phyloP scores from a whole-genome alignment of 2,888 invertebrate species.

The Monopis laevigella region DNA sequence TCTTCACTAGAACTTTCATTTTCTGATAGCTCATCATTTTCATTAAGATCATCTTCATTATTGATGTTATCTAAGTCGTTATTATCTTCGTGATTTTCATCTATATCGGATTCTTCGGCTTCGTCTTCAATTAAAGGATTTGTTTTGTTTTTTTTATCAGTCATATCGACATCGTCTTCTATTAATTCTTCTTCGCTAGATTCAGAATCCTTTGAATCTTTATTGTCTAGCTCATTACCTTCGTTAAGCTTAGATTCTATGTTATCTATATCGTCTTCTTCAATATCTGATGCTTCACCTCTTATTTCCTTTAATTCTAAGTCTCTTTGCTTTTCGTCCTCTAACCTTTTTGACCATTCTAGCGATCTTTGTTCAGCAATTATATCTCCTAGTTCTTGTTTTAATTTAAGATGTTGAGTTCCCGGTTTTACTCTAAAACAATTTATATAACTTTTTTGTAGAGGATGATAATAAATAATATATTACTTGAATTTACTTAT shows the following conservation, averaged over 20 bases:
- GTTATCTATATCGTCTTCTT: conserved; percentile 52
- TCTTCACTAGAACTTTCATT: conserved; percentile 31
- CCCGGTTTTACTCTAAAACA: conserved; percentile 70
- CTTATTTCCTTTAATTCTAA: conserved; percentile 39
- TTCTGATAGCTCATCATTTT: conserved; percentile 29
- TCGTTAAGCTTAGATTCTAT: conserved; percentile 42
- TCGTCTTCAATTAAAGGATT: conserved; percentile 56
- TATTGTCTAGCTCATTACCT: conserved; percentile 27
- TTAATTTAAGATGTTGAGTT: conserved; percentile 73
- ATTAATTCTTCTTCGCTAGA: conserved; percentile 62
- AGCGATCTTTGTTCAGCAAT: conserved; percentile 76
- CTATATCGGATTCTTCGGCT: conserved; percentile 58
- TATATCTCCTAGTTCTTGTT: conserved; percentile 73
- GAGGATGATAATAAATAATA: too few relatives aligned
- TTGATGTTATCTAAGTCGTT: conserved; percentile 21
- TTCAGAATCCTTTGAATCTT: conserved; percentile 37
- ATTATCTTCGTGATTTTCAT: conserved; percentile 20
- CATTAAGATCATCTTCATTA: conserved; percentile 19
- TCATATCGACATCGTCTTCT: conserved; percentile 39
- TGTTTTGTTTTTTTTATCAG: conserved; percentile 44
- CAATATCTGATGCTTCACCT: conserved; percentile 33
- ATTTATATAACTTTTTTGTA: too few relatives aligned
- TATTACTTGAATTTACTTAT: too few relatives aligned
- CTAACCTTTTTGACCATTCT: conserved; percentile 73
- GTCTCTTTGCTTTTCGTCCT: conserved; percentile 53